These are phyloP conservation scores for Orchesellides sinensis DNA, from an alignment of 2,888 invertebrate genomes.

Conservation along the genomic window DNA sequence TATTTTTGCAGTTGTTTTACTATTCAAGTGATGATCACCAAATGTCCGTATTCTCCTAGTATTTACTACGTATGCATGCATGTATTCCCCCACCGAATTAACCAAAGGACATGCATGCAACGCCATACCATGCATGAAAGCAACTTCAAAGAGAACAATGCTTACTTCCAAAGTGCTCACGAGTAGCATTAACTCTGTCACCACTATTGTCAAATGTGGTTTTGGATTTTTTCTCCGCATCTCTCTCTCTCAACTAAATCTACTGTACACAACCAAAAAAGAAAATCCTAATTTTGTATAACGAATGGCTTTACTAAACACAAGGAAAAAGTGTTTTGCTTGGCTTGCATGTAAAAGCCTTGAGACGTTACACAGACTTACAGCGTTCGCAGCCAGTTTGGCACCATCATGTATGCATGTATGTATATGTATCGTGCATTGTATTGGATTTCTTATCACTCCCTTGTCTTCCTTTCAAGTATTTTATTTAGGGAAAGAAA, in stretches of 20 bases:
- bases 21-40: too few species aligned
- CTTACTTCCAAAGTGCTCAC: too few species aligned
- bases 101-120: too few species aligned
- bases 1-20: too few species aligned
- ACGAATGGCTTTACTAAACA: too few species aligned
- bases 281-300: too few species aligned
- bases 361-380: background rate
- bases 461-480: background rate
- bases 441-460: background rate
- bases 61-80: too few species aligned
- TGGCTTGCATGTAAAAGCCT: slow-evolving; percentile 7
- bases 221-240: background rate
- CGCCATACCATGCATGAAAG: too few species aligned
- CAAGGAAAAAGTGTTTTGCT: background rate
- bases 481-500: slow-evolving; percentile 1
- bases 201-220: background rate
- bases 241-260: background rate
- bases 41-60: too few species aligned
- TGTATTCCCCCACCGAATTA: too few species aligned
- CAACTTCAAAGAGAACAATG: background rate
- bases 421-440: too few species aligned
- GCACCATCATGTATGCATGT: too few species aligned
- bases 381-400: background rate
- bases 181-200: background rate
- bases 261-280: background rate